Base-by-base conservation (phyloP, 1,140 invertebrate species). In the Polypedilum vanderplanki region DNA sequence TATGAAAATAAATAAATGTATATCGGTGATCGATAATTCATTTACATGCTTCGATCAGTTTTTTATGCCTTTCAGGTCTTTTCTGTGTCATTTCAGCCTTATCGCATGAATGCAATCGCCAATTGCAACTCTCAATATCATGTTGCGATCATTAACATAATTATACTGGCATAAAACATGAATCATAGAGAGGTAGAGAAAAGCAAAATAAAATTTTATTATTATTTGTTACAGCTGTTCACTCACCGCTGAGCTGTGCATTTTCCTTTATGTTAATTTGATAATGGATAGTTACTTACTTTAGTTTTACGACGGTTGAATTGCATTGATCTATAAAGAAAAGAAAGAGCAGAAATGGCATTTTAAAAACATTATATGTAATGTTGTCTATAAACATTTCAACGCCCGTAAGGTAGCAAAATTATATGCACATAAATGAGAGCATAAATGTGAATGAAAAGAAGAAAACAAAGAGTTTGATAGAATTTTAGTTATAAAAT, bases 261-360 rank as follows among this genome's bases (percentile, higher is more conserved):
- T n/a, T 57, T 57, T 57, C n/a, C n/a, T 57, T 57, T 57, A 57
- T 57, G 46, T 57, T 57, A 57, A 57, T 57, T 57, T 57, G 46
- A 57, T 57, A 57, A 57, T 57, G 46, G 46, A 57, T 57, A 57
- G 46, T n/a, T 57, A 57, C 24, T 33, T 33, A 5, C 24, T 33
- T 33, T 33, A 33, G 2, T 33, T 33, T 33, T 33, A 33, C 24
- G 24, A 33, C 24, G 24, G 5, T 33, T 33, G 24, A 33, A 33
- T 33, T 33, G 46, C 12, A n/a, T 57, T 4, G 46, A 57, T 57
- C 46, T 57, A 57, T 57, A 57, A 57, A 57, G 46, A 57, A 33
- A 33, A 33, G 24, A 33, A 33, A 33, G 46, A n/a, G 46, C 46
- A 57, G 12, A 57, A 57, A 57, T 57, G 46, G 46, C 46, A 57